A percentile compares a stretch with the other conserved stretches of the same genome.
Conservation (phyloP, 1,140 invertebrate genomes). For the Caerostris extrusa region DNA sequence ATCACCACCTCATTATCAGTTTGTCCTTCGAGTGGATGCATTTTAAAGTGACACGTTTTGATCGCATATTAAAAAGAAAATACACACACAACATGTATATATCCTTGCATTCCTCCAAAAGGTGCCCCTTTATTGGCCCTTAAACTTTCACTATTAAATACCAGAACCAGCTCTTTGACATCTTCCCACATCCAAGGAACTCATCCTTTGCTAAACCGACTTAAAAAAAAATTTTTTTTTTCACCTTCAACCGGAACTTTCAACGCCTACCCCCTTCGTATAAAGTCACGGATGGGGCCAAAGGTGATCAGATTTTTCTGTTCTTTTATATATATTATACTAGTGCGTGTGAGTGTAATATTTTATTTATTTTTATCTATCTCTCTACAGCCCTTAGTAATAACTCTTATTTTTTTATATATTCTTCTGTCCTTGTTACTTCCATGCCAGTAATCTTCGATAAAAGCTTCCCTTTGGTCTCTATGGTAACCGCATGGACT, state of each 20-base stretch:
- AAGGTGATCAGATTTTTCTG: slow-evolving; percentile 59
- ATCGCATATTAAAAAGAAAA: background rate
- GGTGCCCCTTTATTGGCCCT: background rate
- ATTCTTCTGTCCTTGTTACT: background rate
- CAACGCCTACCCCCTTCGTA: background rate
- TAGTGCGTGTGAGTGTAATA: slow-evolving; percentile 11
- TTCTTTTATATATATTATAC: slow-evolving; percentile 23
- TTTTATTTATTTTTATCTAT: slow-evolving; percentile 58
- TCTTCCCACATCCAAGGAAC: background rate
- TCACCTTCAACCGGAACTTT: too few species aligned
- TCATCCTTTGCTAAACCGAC: background rate
- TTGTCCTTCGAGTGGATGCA: slow-evolving; percentile 3
- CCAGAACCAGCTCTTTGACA: slow-evolving; percentile 64
- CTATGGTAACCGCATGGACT: slow-evolving; percentile 68
- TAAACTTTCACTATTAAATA: slow-evolving; percentile 63
- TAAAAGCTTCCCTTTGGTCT: slow-evolving; percentile 70
- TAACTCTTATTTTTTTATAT: slow-evolving; percentile 36
- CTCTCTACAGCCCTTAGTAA: background rate
- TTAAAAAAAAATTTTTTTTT: too few species aligned
- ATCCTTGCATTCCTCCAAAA: background rate
- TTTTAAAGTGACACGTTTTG: background rate
- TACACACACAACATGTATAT: background rate
- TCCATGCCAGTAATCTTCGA: slow-evolving; percentile 63
- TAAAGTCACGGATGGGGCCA: slow-evolving; percentile 46
- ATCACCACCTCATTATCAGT: slow-evolving; percentile 34